Percentiles rank a stretch among this genome's conserved stretches.
phyloP scores from a whole-genome alignment of 64 coral and sea anemone species.

The Montipora cactus region DNA sequence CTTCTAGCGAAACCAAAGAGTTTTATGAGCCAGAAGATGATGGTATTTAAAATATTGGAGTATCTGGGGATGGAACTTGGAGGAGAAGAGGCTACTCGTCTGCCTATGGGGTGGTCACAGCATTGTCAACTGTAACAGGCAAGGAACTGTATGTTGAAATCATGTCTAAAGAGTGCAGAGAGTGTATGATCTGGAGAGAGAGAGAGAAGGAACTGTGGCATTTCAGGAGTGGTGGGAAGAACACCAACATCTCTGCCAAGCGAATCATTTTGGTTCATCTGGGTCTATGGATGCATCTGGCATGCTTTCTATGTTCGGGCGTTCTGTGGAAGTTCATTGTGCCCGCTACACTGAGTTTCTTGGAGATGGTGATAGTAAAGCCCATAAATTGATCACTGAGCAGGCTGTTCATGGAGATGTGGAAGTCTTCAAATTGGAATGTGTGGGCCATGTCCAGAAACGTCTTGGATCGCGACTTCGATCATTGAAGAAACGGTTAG shows the following conservation, averaged over 20 bases:
- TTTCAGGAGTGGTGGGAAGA: no score
- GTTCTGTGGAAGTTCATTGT: background rate
- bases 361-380: background rate
- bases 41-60: no score
- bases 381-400: background rate
- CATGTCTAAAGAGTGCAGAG: no score
- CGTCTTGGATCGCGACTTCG: conserved; percentile 61
- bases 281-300: background rate
- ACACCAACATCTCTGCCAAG: background rate
- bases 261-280: background rate
- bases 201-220: no score
- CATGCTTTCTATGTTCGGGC: background rate
- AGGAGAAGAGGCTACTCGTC: no score
- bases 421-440: conserved; percentile 51
- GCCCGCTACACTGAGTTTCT: background rate
- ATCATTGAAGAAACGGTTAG: conserved; percentile 12
- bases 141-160: no score
- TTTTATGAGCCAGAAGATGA: no score
- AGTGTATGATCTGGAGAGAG: no score
- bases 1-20: no score
- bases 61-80: no score
- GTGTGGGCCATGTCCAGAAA: conserved; percentile 71
- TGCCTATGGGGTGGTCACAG: no score
- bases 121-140: no score
- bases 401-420: background rate